Evolutionary conservation across 2,888 invertebrate genomes (phyloP), one percentile per base, ranked within the genome.

Genomic region (Hydroisotoma schaefferi): DNA sequence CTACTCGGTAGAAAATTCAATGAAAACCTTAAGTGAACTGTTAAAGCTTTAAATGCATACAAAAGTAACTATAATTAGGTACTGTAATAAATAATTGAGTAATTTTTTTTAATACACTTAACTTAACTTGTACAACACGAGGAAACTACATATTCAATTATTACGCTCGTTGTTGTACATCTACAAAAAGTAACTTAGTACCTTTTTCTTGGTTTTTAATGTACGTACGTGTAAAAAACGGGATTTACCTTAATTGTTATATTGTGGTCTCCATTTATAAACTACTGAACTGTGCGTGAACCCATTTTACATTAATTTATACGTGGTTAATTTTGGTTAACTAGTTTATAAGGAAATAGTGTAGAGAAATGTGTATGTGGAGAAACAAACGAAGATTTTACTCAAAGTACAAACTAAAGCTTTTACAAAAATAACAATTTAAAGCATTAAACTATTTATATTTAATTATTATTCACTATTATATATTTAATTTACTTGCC

Each of bases 321-420:
- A n/a, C n/a, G n/a, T n/a, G n/a, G n/a, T n/a, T n/a, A n/a, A n/a
- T n/a, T n/a, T n/a, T n/a, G n/a, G n/a, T n/a, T n/a, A n/a, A n/a
- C n/a, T n/a, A n/a, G n/a, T n/a, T n/a, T n/a, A n/a, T n/a, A n/a
- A n/a, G n/a, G n/a, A n/a, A n/a, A n/a, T n/a, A n/a, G n/a, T n/a
- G 15, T 33, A 33, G 33, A 33, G 15, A 15, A 33, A 10, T 8
- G 20, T 40, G 20, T 15, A 46, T 25, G 43, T 46, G 56, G 56
- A 43, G 48, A 44, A 55, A 58, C 51, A 55, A 57, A 63, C 57
- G 59, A 65, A 55, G 57, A 65, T 57, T 60, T 63, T 63, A 66
- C 65, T 64, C 62, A 46, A 59, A 67, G 67, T 67, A 67, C 67
- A 67, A 67, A 67, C 54, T 47, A 40, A 67, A 67, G 67, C 67